Conservation (phyloP, 2,113 vertebrate species). For the Antechinus flavipes region DNA sequence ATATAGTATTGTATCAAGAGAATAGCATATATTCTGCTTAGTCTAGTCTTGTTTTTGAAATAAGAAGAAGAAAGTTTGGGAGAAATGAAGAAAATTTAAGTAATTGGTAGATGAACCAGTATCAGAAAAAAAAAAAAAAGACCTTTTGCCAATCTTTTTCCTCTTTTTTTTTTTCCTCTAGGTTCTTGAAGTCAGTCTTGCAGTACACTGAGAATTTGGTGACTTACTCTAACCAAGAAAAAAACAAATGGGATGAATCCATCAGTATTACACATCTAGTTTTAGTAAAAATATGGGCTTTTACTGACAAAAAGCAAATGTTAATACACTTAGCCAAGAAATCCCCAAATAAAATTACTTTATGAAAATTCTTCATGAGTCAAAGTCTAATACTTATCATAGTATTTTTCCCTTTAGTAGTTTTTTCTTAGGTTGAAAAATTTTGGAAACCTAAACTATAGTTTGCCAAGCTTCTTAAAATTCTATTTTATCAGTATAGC, state of each 20-base stretch:
- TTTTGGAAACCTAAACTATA: neutral
- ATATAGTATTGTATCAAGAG: neutral
- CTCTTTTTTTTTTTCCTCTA: slow-evolving; percentile 58
- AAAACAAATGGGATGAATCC: slow-evolving; percentile 85
- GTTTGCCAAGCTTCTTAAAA: too few relatives aligned
- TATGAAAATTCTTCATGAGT: neutral
- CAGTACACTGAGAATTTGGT: slow-evolving; percentile 86
- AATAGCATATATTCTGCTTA: neutral
- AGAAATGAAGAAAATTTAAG: neutral
- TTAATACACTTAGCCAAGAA: slow-evolving; percentile 71
- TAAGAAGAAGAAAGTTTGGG: neutral
- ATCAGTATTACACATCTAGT: slow-evolving; percentile 68
- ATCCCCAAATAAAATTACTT: neutral
- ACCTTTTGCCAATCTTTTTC: neutral
- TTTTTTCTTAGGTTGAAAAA: neutral
- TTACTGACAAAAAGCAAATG: slow-evolving; percentile 73
- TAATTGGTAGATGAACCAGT: too few relatives aligned
- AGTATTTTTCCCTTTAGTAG: neutral
- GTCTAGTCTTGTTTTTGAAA: neutral
- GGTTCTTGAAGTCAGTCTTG: slow-evolving; percentile 84
- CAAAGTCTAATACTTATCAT: neutral
- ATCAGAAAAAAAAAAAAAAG: neutral
- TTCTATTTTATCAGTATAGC: neutral
- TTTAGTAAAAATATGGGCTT: slow-evolving; percentile 79
- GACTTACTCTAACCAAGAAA: slow-evolving; percentile 78